Conservation (phyloP, 2,113 vertebrate species). For the Oreochromis tanganicae region DNA sequence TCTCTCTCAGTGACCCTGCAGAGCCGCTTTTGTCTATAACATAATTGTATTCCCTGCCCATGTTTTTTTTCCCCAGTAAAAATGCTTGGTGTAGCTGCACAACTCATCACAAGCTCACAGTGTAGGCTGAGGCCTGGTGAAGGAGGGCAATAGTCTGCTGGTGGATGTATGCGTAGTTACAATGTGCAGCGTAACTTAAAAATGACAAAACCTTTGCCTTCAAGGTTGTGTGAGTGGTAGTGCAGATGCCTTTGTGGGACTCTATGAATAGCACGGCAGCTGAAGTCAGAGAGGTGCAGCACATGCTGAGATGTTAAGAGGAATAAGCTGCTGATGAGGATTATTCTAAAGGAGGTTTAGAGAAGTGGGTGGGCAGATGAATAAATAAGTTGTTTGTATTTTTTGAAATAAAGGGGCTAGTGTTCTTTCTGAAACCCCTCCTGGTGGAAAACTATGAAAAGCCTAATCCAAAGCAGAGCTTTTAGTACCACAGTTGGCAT, state of each 20-base stretch:
- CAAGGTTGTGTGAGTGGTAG: neutral
- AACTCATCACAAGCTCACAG: slow-evolving; percentile 14
- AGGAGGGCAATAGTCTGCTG: neutral
- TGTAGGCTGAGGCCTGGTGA: neutral
- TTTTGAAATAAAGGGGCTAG: neutral
- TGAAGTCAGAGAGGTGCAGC: slow-evolving; percentile 14
- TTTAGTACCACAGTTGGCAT: neutral
- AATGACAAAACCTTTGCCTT: slow-evolving; percentile 14
- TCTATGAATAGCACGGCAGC: slow-evolving; percentile 1
- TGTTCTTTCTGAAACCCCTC: slow-evolving; percentile 11
- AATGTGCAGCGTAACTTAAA: slow-evolving; percentile 30
- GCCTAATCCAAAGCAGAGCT: slow-evolving; percentile 32
- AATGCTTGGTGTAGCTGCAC: neutral
- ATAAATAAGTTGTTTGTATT: slow-evolving; percentile 30
- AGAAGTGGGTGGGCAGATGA: neutral
- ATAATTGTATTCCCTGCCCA: slow-evolving; percentile 14
- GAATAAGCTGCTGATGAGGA: slow-evolving; percentile 18
- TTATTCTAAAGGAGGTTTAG: neutral
- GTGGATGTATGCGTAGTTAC: neutral
- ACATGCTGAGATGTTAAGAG: slow-evolving; percentile 46
- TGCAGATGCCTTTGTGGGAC: neutral
- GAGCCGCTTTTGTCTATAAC: neutral
- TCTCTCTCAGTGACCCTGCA: neutral
- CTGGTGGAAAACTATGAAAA: neutral
- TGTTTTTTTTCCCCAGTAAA: slow-evolving; percentile 11